These are phyloP conservation scores for Cyprinella venusta DNA, from an alignment of 2,797 vertebrate species.

Conservation along the genomic window DNA sequence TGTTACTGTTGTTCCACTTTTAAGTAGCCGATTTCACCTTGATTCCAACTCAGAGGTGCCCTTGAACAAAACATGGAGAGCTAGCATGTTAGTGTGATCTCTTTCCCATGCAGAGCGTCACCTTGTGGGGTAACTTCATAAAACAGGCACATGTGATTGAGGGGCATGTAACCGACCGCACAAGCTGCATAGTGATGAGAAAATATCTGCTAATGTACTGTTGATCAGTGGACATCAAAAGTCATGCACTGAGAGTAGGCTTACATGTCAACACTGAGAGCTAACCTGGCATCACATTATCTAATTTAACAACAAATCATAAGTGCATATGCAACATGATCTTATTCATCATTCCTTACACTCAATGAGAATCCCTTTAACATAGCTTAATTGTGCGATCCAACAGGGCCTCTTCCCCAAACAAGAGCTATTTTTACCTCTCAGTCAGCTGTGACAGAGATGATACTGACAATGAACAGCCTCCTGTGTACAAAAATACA, in stretches of 20 bases:
- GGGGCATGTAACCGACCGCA: neutral
- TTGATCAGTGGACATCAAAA: slow-evolving; percentile 21
- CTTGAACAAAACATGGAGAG: slow-evolving; percentile 60
- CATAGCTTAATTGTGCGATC: slow-evolving; percentile 34
- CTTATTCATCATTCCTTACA: slow-evolving; percentile 1
- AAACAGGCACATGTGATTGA: slow-evolving; percentile 13
- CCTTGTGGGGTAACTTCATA: slow-evolving; percentile 54
- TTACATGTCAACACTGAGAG: neutral
- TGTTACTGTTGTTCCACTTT: neutral
- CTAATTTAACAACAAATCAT: slow-evolving; percentile 6
- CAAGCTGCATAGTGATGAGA: slow-evolving; percentile 45
- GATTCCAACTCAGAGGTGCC: slow-evolving; percentile 44
- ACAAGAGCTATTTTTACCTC: slow-evolving; percentile 58
- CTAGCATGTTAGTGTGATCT: neutral
- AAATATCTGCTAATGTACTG: neutral
- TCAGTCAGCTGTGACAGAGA: slow-evolving; percentile 54
- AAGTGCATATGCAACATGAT: neutral
- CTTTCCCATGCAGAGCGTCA: slow-evolving; percentile 40
- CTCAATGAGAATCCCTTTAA: slow-evolving; percentile 37
- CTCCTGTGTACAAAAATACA: slow-evolving; percentile 51
- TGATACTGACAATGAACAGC: slow-evolving; percentile 54
- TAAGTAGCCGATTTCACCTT: slow-evolving; percentile 48
- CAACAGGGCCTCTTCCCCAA: slow-evolving; percentile 51
- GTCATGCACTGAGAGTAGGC: neutral
- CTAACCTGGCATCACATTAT: slow-evolving; percentile 17